Percentiles rank a stretch among this genome's conserved stretches.
phyloP scores from a whole-genome alignment of 2,113 vertebrate genomes.

The rabbit (Oryctolagus cuniculus) region DNA sequence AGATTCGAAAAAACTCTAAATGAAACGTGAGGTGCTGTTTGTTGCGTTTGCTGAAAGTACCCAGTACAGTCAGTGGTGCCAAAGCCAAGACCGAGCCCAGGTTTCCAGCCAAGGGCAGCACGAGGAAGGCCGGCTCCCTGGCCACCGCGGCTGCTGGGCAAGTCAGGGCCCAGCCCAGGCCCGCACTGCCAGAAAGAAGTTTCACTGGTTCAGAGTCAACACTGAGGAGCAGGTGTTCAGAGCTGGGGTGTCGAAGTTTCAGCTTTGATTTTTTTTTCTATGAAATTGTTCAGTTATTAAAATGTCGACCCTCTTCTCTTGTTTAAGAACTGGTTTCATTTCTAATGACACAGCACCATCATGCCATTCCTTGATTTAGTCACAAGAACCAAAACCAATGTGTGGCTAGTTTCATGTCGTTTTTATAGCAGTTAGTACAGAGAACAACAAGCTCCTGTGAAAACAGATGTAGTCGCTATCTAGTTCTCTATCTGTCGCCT shows the following conservation, averaged over 20 bases:
- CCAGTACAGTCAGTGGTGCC: not conserved
- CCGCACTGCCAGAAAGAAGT: constrained; percentile 59
- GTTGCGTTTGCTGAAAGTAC: constrained; percentile 19
- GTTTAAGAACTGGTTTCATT: constrained; percentile 83
- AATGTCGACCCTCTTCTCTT: constrained; percentile 78
- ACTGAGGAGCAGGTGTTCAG: constrained; percentile 78
- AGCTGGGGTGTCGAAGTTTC: constrained; percentile 74
- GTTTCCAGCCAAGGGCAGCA: not conserved
- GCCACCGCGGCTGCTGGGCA: not conserved
- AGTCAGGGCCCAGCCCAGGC: constrained; percentile 38
- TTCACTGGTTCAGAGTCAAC: constrained; percentile 79
- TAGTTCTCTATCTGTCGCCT: constrained; percentile 76
- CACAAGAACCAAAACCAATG: constrained; percentile 85
- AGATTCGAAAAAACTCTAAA: constrained; percentile 46
- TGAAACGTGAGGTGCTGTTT: not conserved
- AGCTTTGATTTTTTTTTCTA: constrained; percentile 82
- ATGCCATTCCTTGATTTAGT: constrained; percentile 85
- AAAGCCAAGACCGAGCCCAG: not conserved
- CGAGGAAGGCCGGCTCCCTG: not conserved
- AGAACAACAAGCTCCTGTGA: constrained; percentile 83
- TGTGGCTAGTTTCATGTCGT: constrained; percentile 84
- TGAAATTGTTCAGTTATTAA: constrained; percentile 79
- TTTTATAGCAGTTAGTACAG: constrained; percentile 85
- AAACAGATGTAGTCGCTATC: constrained; percentile 83
- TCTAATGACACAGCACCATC: constrained; percentile 84